phyloP scores from a whole-genome alignment of 2,113 vertebrate genomes.

The Chlamydotis undulata region DNA sequence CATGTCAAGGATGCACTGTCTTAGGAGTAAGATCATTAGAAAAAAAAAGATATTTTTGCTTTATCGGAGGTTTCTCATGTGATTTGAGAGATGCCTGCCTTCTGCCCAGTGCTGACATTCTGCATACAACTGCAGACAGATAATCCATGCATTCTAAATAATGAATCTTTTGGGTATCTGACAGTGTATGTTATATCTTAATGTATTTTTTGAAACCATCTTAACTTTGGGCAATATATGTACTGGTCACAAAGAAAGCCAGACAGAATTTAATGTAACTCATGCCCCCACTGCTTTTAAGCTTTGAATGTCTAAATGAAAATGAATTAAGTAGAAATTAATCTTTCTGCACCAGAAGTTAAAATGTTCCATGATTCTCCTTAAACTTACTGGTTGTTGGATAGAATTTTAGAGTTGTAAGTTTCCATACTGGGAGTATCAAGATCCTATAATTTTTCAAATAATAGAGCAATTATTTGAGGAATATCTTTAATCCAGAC shows the following conservation, averaged over 20 bases:
- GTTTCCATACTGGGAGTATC: not conserved
- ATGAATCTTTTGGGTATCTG: not conserved
- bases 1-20: not conserved
- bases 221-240: not conserved
- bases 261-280: not conserved
- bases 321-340: not conserved
- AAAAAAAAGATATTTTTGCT: not conserved
- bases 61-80: not conserved
- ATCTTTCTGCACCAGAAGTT: not conserved
- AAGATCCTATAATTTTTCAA: not conserved
- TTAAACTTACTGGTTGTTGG: not conserved
- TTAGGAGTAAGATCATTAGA: not conserved
- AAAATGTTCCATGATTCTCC: not conserved
- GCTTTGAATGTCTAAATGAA: not conserved
- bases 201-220: not conserved
- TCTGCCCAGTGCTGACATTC: not conserved
- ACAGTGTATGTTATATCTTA: not conserved
- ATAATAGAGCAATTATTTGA: not conserved
- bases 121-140: not conserved
- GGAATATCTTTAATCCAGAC: not conserved
- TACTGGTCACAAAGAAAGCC: not conserved
- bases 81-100: not conserved
- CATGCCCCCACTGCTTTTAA: not conserved
- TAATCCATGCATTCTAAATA: not conserved
- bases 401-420: not conserved